These are phyloP conservation scores for Phrynocephalus forsythii DNA, from an alignment of 2,797 vertebrate genomes.

Conservation along the genomic window DNA sequence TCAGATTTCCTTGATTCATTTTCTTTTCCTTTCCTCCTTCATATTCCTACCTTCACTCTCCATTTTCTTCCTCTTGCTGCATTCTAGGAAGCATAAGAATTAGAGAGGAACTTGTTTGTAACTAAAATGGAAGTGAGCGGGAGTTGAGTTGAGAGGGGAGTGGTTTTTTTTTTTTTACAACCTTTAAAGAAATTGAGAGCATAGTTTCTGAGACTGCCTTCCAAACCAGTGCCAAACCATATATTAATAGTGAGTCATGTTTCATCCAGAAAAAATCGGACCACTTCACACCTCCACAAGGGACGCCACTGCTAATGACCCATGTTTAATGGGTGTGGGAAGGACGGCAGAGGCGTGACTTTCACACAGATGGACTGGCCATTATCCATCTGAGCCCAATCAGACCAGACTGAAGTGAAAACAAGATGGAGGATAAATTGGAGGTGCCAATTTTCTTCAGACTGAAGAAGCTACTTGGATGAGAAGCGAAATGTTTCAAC, in stretches of 20 bases:
- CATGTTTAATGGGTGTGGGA: too few relatives aligned
- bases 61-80: not conserved
- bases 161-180: not conserved
- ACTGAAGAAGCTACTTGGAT: too few relatives aligned
- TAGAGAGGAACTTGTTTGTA: not conserved
- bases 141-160: not conserved
- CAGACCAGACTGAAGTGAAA: too few relatives aligned
- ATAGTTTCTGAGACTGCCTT: not conserved
- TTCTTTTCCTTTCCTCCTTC: not conserved
- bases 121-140: not conserved
- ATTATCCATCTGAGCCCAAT: too few relatives aligned
- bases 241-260: not conserved
- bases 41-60: not conserved
- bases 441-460: too few relatives aligned
- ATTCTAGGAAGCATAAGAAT: not conserved
- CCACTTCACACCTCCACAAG: too few relatives aligned
- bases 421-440: too few relatives aligned
- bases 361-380: too few relatives aligned
- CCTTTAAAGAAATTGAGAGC: slow-evolving; percentile 1
- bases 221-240: not conserved
- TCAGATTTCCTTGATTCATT: not conserved
- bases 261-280: too few relatives aligned
- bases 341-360: too few relatives aligned
- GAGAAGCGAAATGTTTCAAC: too few relatives aligned
- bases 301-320: too few relatives aligned